Evolutionary conservation across 2,797 vertebrate genomes (phyloP).

Genomic region (Mus spretus): DNA sequence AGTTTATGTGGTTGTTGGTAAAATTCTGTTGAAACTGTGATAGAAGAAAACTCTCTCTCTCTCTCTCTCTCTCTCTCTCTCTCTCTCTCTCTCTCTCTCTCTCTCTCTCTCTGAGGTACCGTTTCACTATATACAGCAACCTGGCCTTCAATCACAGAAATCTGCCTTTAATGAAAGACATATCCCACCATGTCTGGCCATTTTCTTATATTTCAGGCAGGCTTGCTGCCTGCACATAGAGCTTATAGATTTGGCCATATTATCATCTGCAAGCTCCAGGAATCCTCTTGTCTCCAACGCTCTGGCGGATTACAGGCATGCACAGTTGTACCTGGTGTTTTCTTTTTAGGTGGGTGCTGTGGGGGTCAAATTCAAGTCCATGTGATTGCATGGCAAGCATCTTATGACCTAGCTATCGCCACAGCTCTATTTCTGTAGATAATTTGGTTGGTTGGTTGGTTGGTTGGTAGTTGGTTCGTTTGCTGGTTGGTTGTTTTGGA

Average conservation of each 20-base stretch:
- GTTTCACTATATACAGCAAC: not conserved
- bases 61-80: not conserved
- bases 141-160: not conserved
- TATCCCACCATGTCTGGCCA: not conserved
- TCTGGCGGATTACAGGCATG: not conserved
- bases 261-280: no score
- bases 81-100: not conserved
- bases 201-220: not conserved
- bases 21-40: not conserved
- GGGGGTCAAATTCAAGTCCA: not conserved
- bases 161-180: not conserved
- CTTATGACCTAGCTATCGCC: not conserved
- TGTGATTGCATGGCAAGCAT: not conserved
- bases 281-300: not conserved
- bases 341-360: not conserved
- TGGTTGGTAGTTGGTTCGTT: not conserved
- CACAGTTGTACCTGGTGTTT: not conserved
- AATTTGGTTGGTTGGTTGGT: not conserved
- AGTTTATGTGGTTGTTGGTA: not conserved
- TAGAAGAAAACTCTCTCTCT: not conserved
- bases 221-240: not conserved
- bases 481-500: not conserved
- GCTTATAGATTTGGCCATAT: not conserved
- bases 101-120: not conserved
- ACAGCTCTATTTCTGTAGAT: not conserved